phyloP scores from a whole-genome alignment of 2,888 invertebrate genomes.

The Phoronis australis region DNA sequence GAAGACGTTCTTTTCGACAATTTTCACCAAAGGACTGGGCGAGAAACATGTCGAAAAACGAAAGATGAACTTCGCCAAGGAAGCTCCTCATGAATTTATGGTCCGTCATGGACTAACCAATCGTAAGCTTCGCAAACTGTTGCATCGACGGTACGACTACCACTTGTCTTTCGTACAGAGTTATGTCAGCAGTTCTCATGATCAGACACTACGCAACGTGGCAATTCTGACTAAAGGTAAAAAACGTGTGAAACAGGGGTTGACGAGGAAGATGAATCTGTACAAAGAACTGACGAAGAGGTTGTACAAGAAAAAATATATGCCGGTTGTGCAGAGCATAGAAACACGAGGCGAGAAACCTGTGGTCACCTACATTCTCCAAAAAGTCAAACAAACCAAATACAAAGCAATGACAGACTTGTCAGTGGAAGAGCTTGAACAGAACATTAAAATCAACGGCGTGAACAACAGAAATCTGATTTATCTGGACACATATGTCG shows the following conservation, averaged over 20 bases:
- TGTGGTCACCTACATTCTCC: background rate
- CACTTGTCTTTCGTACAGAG: background rate
- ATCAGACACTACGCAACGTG: background rate
- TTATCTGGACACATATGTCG: background rate
- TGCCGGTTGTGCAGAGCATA: background rate
- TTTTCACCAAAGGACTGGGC: background rate
- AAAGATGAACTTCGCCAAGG: background rate
- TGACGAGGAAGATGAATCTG: background rate
- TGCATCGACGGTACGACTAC: background rate
- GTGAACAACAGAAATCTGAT: background rate
- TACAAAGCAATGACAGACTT: background rate
- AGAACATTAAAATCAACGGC: background rate
- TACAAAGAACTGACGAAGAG: background rate
- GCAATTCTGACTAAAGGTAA: background rate
- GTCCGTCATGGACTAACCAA: background rate
- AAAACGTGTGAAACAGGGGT: background rate
- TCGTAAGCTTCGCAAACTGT: background rate
- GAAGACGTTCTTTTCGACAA: background rate
- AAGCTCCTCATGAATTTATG: background rate
- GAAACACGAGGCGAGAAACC: background rate
- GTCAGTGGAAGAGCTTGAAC: background rate
- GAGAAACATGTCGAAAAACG: too few species aligned
- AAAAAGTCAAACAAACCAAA: background rate
- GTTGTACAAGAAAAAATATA: background rate
- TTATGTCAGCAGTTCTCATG: background rate